Base-by-base conservation (phyloP, 2,113 vertebrate species). In the Petrocephalus microphthalmus region DNA sequence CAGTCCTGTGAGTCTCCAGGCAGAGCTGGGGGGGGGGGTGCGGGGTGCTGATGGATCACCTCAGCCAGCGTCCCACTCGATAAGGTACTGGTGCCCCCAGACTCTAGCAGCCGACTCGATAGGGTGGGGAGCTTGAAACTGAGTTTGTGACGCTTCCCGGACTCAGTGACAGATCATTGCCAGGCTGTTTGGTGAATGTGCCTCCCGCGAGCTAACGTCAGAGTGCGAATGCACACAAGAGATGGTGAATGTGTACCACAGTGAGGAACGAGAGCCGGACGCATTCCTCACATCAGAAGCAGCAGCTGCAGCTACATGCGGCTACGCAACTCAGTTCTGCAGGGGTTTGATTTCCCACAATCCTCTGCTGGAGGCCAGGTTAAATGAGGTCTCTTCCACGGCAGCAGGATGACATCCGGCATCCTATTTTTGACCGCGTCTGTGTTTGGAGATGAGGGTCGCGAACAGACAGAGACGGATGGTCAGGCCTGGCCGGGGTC, bases 401-500 rank as follows among this genome's bases (percentile, higher is more conserved):
- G 71, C 71, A 7, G 33, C 33, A 13, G 71, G 71, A 19, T 74
- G 33, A 74, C 22, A 84, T 84, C 82, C 81, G n/a, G 47, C 15
- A 51, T 52, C 49, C 82, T 51, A 84, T 49, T 84, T 49, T 49
- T 84, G 82, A 84, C 11, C 8, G 15, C 33, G 8, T 25, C 19
- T 84, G 49, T 84, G 82, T 84, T 84, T 84, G 49, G 82, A 84
- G 82, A 49, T 84, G 82, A 86, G 42, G 13, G 25, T 86, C 87
- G 52, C 7, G 54, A 92, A 92, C 94, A 93, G 91, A 92, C 0
- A 92, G 90, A 92, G 90, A 92, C 90, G 91, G 92, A 29, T 45
- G 93, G 92, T 91, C 94, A 92, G 91, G 92, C 0, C 19, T 94
- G 93, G 93, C 93, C 94, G 95, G 95, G 95, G 96, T 95, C 60